Evolutionary conservation across 1,140 invertebrate species (phyloP).

Genomic region (Conus ventricosus): DNA sequence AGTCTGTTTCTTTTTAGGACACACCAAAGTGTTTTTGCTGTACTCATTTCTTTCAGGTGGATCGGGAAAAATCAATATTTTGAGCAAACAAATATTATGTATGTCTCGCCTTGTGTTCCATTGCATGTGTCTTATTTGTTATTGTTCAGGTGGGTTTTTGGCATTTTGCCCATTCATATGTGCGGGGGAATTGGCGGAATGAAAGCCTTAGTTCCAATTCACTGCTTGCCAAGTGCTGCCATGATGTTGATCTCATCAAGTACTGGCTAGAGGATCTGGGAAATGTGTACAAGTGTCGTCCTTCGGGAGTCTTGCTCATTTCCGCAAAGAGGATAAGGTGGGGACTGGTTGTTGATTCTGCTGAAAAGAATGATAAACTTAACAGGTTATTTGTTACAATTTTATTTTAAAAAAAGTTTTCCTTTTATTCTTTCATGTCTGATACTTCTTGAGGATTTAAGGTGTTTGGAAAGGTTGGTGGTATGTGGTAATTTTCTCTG

Average conservation of each 20-base stretch:
- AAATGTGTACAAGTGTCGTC: slow-evolving; percentile 69
- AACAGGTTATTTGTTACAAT: no score
- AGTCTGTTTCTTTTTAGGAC: no score
- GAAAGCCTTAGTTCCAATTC: slow-evolving; percentile 73
- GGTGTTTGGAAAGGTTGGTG: no score
- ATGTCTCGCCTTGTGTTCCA: not conserved
- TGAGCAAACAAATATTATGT: not conserved
- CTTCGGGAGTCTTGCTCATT: slow-evolving; percentile 73
- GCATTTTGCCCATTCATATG: slow-evolving; percentile 77
- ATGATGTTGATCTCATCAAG: slow-evolving; percentile 76
- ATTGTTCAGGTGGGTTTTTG: slow-evolving; percentile 75
- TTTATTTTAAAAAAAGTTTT: no score
- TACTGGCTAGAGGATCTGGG: slow-evolving; percentile 74
- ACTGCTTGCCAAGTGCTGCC: slow-evolving; percentile 76
- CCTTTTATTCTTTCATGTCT: no score
- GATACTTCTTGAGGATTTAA: no score
- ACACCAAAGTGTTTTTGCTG: no score
- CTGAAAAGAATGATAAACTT: no score
- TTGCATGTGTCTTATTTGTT: slow-evolving; percentile 64
- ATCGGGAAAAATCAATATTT: not conserved
- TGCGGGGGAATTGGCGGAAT: slow-evolving; percentile 77
- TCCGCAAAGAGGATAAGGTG: slow-evolving; percentile 59
- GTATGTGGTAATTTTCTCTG: no score
- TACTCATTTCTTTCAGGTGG: no score
- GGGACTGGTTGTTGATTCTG: not conserved